phyloP scores from a whole-genome alignment of 2,888 invertebrate species.

The Escarpia spicata region DNA sequence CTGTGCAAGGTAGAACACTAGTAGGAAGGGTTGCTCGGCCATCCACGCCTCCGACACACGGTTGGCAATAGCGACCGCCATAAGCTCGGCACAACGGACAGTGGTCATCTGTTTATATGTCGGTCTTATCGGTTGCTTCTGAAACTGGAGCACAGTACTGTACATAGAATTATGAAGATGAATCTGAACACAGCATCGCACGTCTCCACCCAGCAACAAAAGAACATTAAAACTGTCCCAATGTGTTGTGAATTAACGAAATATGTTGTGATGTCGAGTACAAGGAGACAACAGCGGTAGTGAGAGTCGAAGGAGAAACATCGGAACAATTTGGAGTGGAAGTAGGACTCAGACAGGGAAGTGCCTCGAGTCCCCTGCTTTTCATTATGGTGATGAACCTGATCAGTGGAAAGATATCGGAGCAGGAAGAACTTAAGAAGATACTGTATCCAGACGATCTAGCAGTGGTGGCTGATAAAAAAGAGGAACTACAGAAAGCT shows the following conservation, averaged over 20 bases:
- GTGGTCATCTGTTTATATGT: conserved; percentile 65
- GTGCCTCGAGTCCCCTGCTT: too few species aligned
- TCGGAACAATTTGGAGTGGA: too few species aligned
- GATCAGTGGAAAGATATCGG: too few species aligned
- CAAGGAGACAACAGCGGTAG: too few species aligned
- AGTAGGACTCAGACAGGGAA: too few species aligned
- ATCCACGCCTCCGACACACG: conserved; percentile 77
- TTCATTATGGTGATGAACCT: too few species aligned
- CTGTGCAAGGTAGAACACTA: conserved; percentile 71
- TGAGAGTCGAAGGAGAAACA: too few species aligned
- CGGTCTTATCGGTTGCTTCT: conserved; percentile 17
- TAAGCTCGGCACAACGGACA: conserved; percentile 68
- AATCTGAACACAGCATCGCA: neutral
- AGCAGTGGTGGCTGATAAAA: too few species aligned
- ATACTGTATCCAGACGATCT: too few species aligned
- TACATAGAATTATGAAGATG: neutral
- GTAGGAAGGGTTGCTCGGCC: conserved; percentile 73
- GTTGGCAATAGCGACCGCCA: conserved; percentile 69
- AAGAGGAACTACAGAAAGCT: too few species aligned
- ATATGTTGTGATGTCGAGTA: neutral
- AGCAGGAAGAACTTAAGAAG: too few species aligned
- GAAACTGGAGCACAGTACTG: conserved; percentile 14
- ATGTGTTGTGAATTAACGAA: too few species aligned
- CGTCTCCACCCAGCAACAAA: neutral
- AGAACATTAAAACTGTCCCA: neutral